Conservation (phyloP, 2,888 invertebrate species). For the Keiferia lycopersicella region DNA sequence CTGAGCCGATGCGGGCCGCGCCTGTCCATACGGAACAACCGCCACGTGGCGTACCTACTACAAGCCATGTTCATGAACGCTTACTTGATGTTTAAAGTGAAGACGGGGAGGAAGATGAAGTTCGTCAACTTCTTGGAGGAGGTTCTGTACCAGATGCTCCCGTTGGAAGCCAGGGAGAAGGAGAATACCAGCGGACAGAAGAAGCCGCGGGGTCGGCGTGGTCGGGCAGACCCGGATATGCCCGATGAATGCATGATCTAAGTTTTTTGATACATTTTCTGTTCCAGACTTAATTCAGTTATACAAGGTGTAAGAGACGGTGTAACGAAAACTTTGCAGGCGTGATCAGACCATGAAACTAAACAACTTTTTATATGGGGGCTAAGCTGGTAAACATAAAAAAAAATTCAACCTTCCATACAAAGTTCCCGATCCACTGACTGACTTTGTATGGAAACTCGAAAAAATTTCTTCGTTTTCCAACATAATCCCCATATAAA, state of each 20-base stretch:
- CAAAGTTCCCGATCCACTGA: too few relatives aligned
- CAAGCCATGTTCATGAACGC: neutral
- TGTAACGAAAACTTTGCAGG: too few relatives aligned
- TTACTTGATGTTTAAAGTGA: neutral
- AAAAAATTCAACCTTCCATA: too few relatives aligned
- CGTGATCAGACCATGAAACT: too few relatives aligned
- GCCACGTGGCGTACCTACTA: neutral
- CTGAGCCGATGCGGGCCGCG: neutral
- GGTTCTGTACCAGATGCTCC: neutral
- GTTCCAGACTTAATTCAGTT: too few relatives aligned
- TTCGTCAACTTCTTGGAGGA: conserved; percentile 2
- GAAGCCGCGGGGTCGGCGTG: neutral
- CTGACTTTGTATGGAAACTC: too few relatives aligned
- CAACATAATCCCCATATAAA: too few relatives aligned
- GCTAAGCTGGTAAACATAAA: too few relatives aligned
- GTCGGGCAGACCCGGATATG: neutral
- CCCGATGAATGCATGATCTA: neutral
- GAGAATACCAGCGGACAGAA: neutral
- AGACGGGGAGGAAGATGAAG: conserved; percentile 5
- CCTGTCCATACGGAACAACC: neutral
- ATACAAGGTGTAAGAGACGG: too few relatives aligned
- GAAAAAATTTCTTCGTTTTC: too few relatives aligned
- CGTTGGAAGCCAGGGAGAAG: neutral
- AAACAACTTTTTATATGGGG: too few relatives aligned
- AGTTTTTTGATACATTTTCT: neutral